Conservation (phyloP, 64 coral and sea anemone genomes). For the Montipora sp. region DNA sequence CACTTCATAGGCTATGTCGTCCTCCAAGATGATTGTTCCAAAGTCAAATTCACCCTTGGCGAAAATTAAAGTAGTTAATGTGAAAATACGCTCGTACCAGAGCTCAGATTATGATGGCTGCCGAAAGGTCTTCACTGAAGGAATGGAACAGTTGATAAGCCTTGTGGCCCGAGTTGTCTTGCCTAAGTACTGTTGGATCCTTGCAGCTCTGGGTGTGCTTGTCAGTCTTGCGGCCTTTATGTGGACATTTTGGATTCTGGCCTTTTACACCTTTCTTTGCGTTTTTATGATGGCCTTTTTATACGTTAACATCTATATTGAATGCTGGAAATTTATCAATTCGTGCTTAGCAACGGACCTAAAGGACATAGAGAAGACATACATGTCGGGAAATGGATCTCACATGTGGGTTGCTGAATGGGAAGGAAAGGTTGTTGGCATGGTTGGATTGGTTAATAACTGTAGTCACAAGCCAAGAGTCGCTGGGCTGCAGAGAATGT, state of each 20-base stretch:
- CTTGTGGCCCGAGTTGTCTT: slow-evolving; percentile 58
- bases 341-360: slow-evolving; percentile 69
- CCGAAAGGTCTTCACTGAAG: slow-evolving; percentile 74
- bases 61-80: neutral
- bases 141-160: slow-evolving; percentile 57
- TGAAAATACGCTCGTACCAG: slow-evolving; percentile 71
- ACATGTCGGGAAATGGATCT: slow-evolving; percentile 62
- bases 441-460: slow-evolving; percentile 65
- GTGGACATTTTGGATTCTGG: slow-evolving; percentile 64
- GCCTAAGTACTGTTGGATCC: slow-evolving; percentile 68
- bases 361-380: slow-evolving; percentile 70
- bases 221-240: slow-evolving; percentile 58
- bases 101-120: slow-evolving; percentile 54
- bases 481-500: slow-evolving; percentile 81
- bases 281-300: slow-evolving; percentile 61
- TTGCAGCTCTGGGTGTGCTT: slow-evolving; percentile 47
- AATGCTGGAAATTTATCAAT: slow-evolving; percentile 56
- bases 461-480: slow-evolving; percentile 53
- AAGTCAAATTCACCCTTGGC: neutral
- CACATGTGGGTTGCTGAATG: slow-evolving; percentile 83
- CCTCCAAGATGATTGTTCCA: neutral
- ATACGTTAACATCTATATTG: slow-evolving; percentile 75
- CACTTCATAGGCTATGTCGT: neutral
- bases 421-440: slow-evolving; percentile 65
- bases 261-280: slow-evolving; percentile 65